A percentile compares a stretch with the other conserved stretches of the same genome.
Evolutionary conservation across 2,888 invertebrate species (phyloP).

Genomic region (Hemaris fuciformis): DNA sequence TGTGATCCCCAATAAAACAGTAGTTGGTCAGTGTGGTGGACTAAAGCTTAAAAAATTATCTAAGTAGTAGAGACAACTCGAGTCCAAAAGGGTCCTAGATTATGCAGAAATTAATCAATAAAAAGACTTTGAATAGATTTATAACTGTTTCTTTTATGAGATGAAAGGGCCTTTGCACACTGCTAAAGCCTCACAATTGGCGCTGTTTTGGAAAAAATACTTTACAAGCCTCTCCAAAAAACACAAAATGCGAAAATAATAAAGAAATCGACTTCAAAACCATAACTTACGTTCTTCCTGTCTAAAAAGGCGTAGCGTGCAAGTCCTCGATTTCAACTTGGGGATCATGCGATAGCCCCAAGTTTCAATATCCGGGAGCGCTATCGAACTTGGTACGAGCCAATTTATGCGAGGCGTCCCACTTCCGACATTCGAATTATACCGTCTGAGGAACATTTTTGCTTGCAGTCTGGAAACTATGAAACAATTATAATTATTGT

Average conservation of each 20-base stretch:
- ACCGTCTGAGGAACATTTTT: background rate
- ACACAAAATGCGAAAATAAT: background rate
- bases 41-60: no score
- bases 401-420: slow-evolving; percentile 6
- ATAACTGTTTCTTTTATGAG: no score
- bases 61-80: no score
- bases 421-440: background rate
- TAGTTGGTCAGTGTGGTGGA: no score
- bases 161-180: no score
- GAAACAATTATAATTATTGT: background rate
- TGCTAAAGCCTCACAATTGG: no score
- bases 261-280: background rate
- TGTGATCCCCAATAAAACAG: no score
- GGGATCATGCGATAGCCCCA: background rate
- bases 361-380: slow-evolving; percentile 19
- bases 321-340: background rate
- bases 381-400: slow-evolving; percentile 12
- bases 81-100: no score
- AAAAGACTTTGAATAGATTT: no score
- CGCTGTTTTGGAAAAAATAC: no score
- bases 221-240: no score
- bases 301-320: background rate
- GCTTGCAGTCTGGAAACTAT: background rate
- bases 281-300: background rate
- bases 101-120: no score